Percentiles rank a stretch among this genome's conserved stretches.
phyloP scores from a whole-genome alignment of 2,888 invertebrate genomes.

The Fragum fragum region DNA sequence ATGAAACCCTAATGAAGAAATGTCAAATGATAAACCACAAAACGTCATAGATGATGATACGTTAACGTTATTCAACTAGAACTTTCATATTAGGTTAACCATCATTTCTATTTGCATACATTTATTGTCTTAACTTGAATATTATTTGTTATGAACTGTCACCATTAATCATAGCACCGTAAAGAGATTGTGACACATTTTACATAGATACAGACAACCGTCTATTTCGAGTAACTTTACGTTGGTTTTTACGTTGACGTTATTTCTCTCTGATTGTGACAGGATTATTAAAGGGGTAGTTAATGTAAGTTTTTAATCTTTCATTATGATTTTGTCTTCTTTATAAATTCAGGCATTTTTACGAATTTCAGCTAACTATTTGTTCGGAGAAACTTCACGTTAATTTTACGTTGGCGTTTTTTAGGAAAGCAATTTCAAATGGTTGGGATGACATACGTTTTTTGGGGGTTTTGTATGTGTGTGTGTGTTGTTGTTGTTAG shows the following conservation, averaged over 20 bases:
- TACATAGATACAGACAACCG: background rate
- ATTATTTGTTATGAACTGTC: slow-evolving; percentile 26
- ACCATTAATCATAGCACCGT: slow-evolving; percentile 11
- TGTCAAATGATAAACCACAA: background rate
- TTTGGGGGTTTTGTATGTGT: no score
- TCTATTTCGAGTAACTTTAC: slow-evolving; percentile 10
- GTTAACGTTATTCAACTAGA: background rate
- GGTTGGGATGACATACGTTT: no score
- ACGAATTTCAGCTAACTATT: no score
- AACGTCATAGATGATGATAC: background rate
- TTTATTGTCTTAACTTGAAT: background rate
- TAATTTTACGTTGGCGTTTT: no score
- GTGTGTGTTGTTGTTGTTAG: no score
- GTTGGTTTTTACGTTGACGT: slow-evolving; percentile 9
- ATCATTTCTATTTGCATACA: background rate
- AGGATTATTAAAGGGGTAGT: background rate
- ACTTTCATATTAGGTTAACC: background rate
- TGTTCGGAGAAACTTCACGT: no score
- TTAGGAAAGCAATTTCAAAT: no score
- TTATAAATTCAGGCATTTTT: no score
- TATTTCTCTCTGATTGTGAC: background rate
- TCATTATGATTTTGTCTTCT: no score
- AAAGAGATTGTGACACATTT: slow-evolving; percentile 15
- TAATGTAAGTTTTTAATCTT: no score
- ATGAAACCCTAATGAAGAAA: no score